These are phyloP conservation scores for Acrobasis suavella DNA, from an alignment of 2,888 invertebrate genomes.

Conservation along the genomic window DNA sequence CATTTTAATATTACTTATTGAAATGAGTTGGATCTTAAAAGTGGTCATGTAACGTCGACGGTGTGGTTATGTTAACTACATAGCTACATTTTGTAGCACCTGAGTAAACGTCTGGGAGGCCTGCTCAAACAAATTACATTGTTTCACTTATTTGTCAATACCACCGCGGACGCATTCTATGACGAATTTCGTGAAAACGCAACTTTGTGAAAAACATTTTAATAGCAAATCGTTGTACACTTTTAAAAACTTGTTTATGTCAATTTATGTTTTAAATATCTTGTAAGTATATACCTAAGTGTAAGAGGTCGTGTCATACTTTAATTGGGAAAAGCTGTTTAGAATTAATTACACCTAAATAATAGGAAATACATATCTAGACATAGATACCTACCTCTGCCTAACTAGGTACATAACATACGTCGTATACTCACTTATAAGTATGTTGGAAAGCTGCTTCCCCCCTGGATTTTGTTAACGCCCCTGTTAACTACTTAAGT, in stretches of 20 bases:
- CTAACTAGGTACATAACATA: too few relatives aligned
- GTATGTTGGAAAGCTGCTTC: too few relatives aligned
- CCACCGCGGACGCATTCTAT: slow-evolving; percentile 10
- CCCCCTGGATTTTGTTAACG: too few relatives aligned
- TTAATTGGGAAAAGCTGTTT: too few relatives aligned
- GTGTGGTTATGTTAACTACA: neutral
- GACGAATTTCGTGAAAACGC: slow-evolving; percentile 14
- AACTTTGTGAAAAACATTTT: neutral
- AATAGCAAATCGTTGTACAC: too few relatives aligned
- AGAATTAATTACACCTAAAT: too few relatives aligned
- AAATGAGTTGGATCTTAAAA: neutral
- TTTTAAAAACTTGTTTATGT: neutral
- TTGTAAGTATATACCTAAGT: neutral
- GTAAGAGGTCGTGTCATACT: neutral
- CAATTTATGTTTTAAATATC: neutral
- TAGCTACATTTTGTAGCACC: slow-evolving; percentile 14
- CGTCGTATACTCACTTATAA: too few relatives aligned
- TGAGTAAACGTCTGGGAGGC: slow-evolving; percentile 17
- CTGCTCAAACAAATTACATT: slow-evolving; percentile 19
- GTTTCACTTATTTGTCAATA: slow-evolving; percentile 11
- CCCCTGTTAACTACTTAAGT: too few relatives aligned
- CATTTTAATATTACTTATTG: neutral
- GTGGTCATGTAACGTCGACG: neutral
- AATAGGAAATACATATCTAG: too few relatives aligned
- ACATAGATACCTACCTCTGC: too few relatives aligned